Evolutionary conservation across 2,113 vertebrate species (phyloP).

Genomic region (Channa maculata): DNA sequence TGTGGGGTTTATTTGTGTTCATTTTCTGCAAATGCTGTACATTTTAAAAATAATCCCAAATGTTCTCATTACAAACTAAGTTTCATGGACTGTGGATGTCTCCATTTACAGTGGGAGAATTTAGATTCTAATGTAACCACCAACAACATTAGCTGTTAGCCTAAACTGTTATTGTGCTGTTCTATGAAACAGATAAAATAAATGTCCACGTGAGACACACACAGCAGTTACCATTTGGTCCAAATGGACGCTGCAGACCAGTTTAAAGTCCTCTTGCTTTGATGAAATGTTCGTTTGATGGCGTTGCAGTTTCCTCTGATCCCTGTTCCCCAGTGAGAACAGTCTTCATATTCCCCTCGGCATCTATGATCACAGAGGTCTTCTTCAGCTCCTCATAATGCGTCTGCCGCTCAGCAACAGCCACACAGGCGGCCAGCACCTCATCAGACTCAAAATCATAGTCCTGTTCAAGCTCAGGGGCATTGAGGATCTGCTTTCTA

Average conservation of each 20-base stretch:
- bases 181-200: background rate
- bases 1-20: no score
- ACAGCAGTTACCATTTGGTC: background rate
- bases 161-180: no score
- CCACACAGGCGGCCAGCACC: slow-evolving; percentile 93
- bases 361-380: slow-evolving; percentile 84
- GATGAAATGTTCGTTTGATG: slow-evolving; percentile 84
- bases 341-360: slow-evolving; percentile 85
- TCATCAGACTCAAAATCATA: slow-evolving; percentile 98
- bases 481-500: slow-evolving; percentile 62
- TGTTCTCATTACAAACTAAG: no score
- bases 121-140: background rate
- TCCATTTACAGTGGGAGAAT: background rate
- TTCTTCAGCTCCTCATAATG: slow-evolving; percentile 80
- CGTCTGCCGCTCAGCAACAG: slow-evolving; percentile 91
- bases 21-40: no score
- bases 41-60: no score
- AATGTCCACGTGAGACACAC: background rate
- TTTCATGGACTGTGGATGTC: no score
- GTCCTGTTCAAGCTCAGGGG: slow-evolving; percentile 88
- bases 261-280: slow-evolving; percentile 85
- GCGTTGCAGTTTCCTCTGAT: slow-evolving; percentile 53
- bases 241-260: background rate
- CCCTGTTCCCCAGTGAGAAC: slow-evolving; percentile 75
- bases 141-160: background rate